Conservation (phyloP, 2,888 invertebrate genomes). For the Hirtodrosophila confusa region DNA sequence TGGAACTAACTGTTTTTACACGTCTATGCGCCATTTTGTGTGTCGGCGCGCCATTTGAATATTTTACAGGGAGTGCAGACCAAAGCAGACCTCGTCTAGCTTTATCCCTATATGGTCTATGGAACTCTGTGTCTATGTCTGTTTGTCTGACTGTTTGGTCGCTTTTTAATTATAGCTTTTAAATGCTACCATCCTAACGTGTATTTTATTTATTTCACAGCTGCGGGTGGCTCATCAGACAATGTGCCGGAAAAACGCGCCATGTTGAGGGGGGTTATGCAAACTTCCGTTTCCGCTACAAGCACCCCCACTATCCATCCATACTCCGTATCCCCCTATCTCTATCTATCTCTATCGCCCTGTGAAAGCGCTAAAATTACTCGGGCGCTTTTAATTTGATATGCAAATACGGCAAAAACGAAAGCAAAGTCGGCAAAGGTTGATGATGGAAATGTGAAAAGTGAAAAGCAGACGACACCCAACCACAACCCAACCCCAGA, state of each 20-base stretch:
- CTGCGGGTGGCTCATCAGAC: conserved; percentile 79
- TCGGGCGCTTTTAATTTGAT: conserved; percentile 79
- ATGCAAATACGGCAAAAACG: conserved; percentile 79
- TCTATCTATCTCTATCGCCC: conserved; percentile 42
- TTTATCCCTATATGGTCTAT: conserved; percentile 31
- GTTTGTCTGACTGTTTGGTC: conserved; percentile 56
- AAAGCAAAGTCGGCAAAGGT: conserved; percentile 75
- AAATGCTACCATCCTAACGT: conserved; percentile 77
- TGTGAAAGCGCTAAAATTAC: conserved; percentile 75
- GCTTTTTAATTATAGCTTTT: conserved; percentile 80
- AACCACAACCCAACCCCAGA: neutral
- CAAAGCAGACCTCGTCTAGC: conserved; percentile 60
- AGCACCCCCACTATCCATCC: neutral
- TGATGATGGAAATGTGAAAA: conserved; percentile 79
- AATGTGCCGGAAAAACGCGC: conserved; percentile 73
- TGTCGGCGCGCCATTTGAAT: conserved; percentile 73
- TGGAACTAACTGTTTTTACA: conserved; percentile 65
- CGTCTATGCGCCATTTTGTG: conserved; percentile 73
- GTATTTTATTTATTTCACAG: conserved; percentile 79
- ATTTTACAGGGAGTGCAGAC: conserved; percentile 58
- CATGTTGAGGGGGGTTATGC: conserved; percentile 57
- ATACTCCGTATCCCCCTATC: conserved; percentile 2
- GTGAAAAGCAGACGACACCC: conserved; percentile 72
- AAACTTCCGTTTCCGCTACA: conserved; percentile 70
- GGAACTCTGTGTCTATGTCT: conserved; percentile 13